phyloP scores from a whole-genome alignment of 2,113 vertebrate species.

The Collichthys lucidus region DNA sequence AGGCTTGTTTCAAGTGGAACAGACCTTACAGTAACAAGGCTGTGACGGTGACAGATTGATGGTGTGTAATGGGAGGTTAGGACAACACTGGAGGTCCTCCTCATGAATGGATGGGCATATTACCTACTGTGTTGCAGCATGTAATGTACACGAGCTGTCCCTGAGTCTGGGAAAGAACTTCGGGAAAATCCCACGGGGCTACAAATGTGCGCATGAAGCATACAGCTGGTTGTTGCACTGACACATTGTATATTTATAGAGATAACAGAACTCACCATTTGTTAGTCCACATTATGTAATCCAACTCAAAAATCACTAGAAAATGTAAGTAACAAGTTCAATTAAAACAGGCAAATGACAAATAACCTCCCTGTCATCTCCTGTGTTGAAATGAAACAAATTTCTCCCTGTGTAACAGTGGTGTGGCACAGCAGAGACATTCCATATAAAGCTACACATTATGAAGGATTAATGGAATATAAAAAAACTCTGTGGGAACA shows the following conservation, averaged over 20 bases:
- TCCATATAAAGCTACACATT: slow-evolving; percentile 40
- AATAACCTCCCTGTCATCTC: slow-evolving; percentile 7
- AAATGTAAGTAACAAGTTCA: slow-evolving; percentile 8
- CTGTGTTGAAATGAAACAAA: slow-evolving; percentile 27
- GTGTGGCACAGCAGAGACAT: slow-evolving; percentile 35
- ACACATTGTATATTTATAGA: slow-evolving; percentile 35
- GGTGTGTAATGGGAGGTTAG: slow-evolving; percentile 73
- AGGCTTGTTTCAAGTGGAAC: slow-evolving; percentile 75
- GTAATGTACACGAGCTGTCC: slow-evolving; percentile 39
- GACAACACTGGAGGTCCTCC: slow-evolving; percentile 76
- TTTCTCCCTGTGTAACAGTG: slow-evolving; percentile 21
- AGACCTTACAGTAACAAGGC: slow-evolving; percentile 77
- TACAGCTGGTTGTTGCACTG: slow-evolving; percentile 33
- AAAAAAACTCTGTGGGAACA: slow-evolving; percentile 61
- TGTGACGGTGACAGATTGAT: slow-evolving; percentile 79
- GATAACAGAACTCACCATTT: not conserved
- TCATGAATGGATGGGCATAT: slow-evolving; percentile 64
- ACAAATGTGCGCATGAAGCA: slow-evolving; percentile 47
- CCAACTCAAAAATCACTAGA: not conserved
- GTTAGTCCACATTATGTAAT: slow-evolving; percentile 14
- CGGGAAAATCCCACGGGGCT: slow-evolving; percentile 72
- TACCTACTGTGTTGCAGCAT: slow-evolving; percentile 38
- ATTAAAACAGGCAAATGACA: slow-evolving; percentile 7
- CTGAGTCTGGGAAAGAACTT: slow-evolving; percentile 67
- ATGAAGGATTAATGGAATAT: slow-evolving; percentile 50